Conservation (phyloP, 2,113 vertebrate genomes). For the Nannospalax galili region DNA sequence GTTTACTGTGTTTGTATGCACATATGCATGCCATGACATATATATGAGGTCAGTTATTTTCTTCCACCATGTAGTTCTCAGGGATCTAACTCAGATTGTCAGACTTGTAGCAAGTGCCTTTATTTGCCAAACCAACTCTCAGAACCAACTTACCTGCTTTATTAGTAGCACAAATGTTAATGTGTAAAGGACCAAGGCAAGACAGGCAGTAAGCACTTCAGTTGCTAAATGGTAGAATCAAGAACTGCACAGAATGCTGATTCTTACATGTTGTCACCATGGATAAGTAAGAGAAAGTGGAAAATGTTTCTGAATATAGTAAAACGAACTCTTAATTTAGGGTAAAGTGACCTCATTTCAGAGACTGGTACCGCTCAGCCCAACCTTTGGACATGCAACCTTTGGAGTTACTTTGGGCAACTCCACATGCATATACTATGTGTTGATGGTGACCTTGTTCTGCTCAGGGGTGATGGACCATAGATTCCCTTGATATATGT, state of each 20-base stretch:
- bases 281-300: neutral
- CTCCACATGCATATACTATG: neutral
- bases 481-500: neutral
- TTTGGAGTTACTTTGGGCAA: neutral
- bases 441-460: neutral
- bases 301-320: neutral
- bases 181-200: conserved; percentile 4
- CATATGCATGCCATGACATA: too few species aligned
- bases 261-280: neutral
- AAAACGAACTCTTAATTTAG: neutral
- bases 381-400: neutral
- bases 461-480: neutral
- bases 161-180: neutral
- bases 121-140: too few species aligned
- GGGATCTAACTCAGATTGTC: too few species aligned
- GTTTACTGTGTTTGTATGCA: too few species aligned
- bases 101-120: too few species aligned
- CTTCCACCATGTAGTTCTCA: too few species aligned
- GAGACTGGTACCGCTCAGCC: neutral
- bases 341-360: conserved; percentile 5
- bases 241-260: neutral
- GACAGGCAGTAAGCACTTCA: neutral
- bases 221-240: neutral
- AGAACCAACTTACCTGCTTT: neutral
- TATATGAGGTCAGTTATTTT: too few species aligned